Evolutionary conservation across 2,888 invertebrate species (phyloP), one percentile per base, ranked within the genome.

Genomic region (Sphaerophoria taeniata): DNA sequence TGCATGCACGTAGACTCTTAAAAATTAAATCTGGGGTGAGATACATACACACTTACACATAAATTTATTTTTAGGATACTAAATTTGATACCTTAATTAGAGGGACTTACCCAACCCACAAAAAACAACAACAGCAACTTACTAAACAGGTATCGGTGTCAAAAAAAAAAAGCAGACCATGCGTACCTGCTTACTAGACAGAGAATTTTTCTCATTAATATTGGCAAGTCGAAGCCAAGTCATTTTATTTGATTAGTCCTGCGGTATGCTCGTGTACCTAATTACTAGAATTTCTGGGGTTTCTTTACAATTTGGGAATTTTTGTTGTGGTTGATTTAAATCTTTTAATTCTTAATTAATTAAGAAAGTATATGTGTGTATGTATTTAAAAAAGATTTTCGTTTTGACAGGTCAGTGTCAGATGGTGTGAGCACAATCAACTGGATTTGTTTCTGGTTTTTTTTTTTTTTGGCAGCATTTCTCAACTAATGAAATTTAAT

Each of bases 21-120:
- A 24, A 24, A 24, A 24, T 24, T 0, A 36, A 7, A 2, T 6
- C n/a, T 33, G 16, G n/a, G 47, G n/a, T 36, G 51, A 53, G 33
- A 72, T 43, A 43, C 39, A 39, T 39, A 24, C 24, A 24, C 24
- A 24, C 2, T 24, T 24, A 24, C 24, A 24, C 24, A 24, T 24
- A 24, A 51, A 16, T 34, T 71, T 65, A 67, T 67, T 53, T 67
- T 67, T 67, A 53, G 51, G 39, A 16, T 70, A n/a, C 47, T 24
- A 63, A 78, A 79, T 84, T 67, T 39, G 71, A 84, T 79, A 65
- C 83, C 51, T 67, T 43, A 71, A 39, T 51, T 75, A 58, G 43
- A 39, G 24, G 24, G 7, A 65, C 12, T 51, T 2, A 43, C 43
- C 43, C 43, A 43, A 43, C 4, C 43, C 45, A 16, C n/a, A 31